phyloP scores from a whole-genome alignment of 2,113 vertebrate genomes.

The Oophaga pumilio region DNA sequence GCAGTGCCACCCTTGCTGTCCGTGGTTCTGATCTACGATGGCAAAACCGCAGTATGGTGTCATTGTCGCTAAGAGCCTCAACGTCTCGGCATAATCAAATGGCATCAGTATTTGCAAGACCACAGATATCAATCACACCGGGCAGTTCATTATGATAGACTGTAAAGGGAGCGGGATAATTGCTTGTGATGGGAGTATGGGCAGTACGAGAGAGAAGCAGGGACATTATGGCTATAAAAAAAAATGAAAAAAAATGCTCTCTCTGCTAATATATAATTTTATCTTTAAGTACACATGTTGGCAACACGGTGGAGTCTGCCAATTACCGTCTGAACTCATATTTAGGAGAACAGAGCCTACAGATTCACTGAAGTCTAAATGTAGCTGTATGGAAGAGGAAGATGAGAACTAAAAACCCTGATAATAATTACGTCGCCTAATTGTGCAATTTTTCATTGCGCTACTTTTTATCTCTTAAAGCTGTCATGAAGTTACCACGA shows the following conservation, averaged over 20 bases:
- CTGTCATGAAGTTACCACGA: neutral
- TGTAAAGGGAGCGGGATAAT: constrained; percentile 15
- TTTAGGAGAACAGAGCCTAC: neutral
- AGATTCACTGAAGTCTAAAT: neutral
- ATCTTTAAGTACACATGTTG: neutral
- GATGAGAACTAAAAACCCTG: neutral
- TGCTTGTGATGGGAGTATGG: constrained; percentile 5
- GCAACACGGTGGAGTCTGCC: constrained; percentile 10
- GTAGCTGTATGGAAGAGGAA: neutral
- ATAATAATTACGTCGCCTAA: neutral
- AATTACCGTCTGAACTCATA: neutral
- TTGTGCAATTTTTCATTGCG: neutral
- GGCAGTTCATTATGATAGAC: constrained; percentile 3
- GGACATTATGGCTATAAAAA: constrained; percentile 6
- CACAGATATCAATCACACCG: neutral
- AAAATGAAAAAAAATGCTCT: neutral
- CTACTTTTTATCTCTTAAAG: neutral
- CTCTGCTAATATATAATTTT: neutral
- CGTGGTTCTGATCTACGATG: neutral
- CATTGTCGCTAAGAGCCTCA: neutral
- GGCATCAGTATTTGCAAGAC: constrained; percentile 1
- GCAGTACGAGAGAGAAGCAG: neutral
- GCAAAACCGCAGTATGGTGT: neutral
- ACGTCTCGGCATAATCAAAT: neutral
- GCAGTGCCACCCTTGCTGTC: neutral